Evolutionary conservation across 2,888 invertebrate species (phyloP).

Genomic region (Cerceris ruficornis): DNA sequence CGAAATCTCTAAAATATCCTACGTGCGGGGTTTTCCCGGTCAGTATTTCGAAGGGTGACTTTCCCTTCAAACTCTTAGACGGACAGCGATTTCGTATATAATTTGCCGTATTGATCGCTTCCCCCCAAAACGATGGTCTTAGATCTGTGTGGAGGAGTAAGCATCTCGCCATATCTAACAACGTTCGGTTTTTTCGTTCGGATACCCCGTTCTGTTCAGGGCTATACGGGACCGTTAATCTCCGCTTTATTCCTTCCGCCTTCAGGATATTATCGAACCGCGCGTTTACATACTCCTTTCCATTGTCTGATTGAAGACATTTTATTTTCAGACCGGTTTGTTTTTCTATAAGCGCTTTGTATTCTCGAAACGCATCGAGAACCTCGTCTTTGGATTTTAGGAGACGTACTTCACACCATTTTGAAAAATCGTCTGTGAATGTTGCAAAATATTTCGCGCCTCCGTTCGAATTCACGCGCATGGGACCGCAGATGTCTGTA

Average conservation of each 20-base stretch:
- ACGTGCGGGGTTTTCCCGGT: constrained; percentile 3
- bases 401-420: background rate
- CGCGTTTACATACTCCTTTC: background rate
- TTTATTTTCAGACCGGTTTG: constrained; percentile 3
- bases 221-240: background rate
- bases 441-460: constrained; percentile 1
- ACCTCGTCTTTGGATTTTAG: background rate
- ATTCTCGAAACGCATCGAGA: background rate
- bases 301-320: constrained; percentile 3
- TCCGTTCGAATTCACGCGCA: background rate
- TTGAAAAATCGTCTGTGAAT: constrained; percentile 11
- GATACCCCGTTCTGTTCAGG: constrained; percentile 13
- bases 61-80: background rate
- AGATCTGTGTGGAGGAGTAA: background rate
- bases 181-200: constrained; percentile 9
- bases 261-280: background rate
- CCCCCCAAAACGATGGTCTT: constrained; percentile 5
- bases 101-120: background rate
- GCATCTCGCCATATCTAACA: background rate
- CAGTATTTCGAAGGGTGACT: background rate
- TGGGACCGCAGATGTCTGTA: constrained; percentile 4
- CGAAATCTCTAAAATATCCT: background rate
- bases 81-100: constrained; percentile 9
- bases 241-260: background rate
- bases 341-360: background rate